Evolutionary conservation across 1,140 invertebrate species (phyloP).

Genomic region (Drosophila kikkawai): DNA sequence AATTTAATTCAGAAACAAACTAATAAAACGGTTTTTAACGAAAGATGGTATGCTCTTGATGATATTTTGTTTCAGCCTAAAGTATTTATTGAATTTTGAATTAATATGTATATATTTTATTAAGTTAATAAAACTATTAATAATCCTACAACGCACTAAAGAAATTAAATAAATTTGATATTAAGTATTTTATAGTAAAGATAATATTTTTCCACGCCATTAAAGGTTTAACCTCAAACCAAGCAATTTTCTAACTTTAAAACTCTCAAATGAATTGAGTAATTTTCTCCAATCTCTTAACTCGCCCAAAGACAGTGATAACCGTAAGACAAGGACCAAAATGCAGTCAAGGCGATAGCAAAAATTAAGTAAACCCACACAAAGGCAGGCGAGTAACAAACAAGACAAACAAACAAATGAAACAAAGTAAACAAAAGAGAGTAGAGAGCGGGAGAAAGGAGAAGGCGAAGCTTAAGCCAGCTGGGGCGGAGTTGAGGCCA

Average conservation of each 20-base stretch:
- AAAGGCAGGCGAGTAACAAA: conserved; percentile 25
- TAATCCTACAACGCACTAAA: too few relatives aligned
- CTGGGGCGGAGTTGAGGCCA: conserved; percentile 13
- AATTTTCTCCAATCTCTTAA: conserved; percentile 1
- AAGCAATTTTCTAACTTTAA: too few relatives aligned
- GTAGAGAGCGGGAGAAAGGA: not conserved
- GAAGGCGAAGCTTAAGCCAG: conserved; percentile 8
- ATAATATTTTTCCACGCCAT: too few relatives aligned
- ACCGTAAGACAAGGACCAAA: conserved; percentile 1
- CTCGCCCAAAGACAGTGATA: not conserved
- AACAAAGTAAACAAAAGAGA: conserved; percentile 43
- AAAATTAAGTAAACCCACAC: conserved; percentile 47
- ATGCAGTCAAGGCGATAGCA: conserved; percentile 24
- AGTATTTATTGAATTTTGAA: too few relatives aligned
- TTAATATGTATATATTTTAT: too few relatives aligned
- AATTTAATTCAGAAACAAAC: conserved; percentile 32
- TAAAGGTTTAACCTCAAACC: not conserved
- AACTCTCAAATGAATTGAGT: not conserved
- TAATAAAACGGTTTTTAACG: not conserved
- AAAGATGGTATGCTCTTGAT: not conserved
- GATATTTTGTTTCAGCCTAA: too few relatives aligned
- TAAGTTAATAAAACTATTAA: too few relatives aligned
- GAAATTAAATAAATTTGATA: not conserved
- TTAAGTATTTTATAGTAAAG: not conserved
- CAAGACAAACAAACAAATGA: conserved; percentile 40